phyloP scores from a whole-genome alignment of 37 sponge, comb jelly and placozoan species.

The Oopsacas minuta region DNA sequence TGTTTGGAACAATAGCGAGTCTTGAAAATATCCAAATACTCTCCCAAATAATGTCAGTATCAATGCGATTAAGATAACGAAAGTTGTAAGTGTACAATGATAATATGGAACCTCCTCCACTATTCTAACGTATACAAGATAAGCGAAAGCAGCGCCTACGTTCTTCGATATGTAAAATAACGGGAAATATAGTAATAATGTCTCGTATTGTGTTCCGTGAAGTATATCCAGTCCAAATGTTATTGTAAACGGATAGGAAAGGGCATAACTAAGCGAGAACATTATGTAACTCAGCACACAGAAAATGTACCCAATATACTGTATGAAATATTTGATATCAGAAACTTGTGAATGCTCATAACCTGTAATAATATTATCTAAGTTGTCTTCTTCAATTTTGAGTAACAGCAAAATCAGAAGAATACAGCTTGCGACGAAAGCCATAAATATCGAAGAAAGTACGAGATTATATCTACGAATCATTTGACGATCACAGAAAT shows the following conservation, averaged over 20 bases:
- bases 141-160: neutral
- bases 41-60: neutral
- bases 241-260: neutral
- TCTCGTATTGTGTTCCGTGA: neutral
- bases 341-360: neutral
- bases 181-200: neutral
- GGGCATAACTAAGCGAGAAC: neutral
- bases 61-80: neutral
- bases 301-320: too few species aligned
- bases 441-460: neutral
- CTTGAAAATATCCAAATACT: neutral
- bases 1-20: constrained; percentile 1
- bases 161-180: neutral
- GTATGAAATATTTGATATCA: neutral
- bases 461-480: neutral
- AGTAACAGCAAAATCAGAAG: neutral
- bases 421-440: neutral
- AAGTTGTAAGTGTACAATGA: neutral
- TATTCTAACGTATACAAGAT: neutral
- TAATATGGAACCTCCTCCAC: neutral
- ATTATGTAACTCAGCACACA: neutral
- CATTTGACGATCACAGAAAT: constrained; percentile 14
- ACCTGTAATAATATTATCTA: neutral
- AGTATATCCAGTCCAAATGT: neutral
- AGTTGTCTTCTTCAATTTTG: neutral